phyloP scores from a whole-genome alignment of 2,888 invertebrate genomes.

The Deroplatys truncata region DNA sequence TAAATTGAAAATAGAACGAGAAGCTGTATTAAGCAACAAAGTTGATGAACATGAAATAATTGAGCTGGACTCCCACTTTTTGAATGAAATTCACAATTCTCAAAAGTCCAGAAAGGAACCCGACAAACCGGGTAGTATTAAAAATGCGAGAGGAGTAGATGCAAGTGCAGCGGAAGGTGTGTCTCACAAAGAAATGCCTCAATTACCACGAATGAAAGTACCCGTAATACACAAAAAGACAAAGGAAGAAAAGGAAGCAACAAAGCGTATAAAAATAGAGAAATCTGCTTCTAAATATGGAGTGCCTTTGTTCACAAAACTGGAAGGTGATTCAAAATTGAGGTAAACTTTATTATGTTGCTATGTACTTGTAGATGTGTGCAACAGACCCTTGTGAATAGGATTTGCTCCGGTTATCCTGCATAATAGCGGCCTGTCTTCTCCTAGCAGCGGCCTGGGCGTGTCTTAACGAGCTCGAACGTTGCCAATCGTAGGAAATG shows the following conservation, averaged over 20 bases:
- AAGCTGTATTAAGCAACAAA: conserved; percentile 32
- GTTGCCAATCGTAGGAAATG: no score
- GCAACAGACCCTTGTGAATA: no score
- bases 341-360: conserved; percentile 41
- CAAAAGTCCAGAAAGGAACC: background rate
- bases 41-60: conserved; percentile 26
- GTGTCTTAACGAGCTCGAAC: no score
- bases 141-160: no score
- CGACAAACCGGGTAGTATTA: background rate
- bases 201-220: conserved; percentile 36
- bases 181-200: conserved; percentile 36
- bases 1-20: conserved; percentile 45
- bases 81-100: background rate
- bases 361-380: no score
- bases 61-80: background rate
- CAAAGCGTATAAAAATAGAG: conserved; percentile 40
- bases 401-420: no score
- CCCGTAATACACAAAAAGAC: conserved; percentile 37
- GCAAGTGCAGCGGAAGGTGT: background rate
- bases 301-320: conserved; percentile 57
- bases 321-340: conserved; percentile 56
- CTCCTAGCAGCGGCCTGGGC: no score
- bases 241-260: conserved; percentile 34
- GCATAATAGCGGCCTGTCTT: no score
- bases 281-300: conserved; percentile 52